Evolutionary conservation across 2,888 invertebrate genomes (phyloP), one percentile per base, ranked within the genome.

Genomic region (Drosophila ustulata): DNA sequence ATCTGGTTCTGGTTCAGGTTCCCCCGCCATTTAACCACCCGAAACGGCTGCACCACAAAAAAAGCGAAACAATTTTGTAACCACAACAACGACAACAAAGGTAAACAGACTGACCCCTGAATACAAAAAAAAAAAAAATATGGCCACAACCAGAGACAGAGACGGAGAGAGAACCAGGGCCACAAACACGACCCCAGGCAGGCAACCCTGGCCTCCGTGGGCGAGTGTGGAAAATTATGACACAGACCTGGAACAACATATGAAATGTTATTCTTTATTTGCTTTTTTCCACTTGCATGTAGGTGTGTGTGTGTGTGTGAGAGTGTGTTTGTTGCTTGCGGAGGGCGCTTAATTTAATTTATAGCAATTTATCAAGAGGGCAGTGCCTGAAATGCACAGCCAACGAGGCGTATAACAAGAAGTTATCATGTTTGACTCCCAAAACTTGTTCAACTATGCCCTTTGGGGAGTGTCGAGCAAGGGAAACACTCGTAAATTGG

Each of bases 271-370:
- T 88, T 72, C 72, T 26, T 70, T 75, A 67, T 79, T 72, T 46
- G 46, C 2, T 5, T 49, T 71, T 64, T 70, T 78, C 67, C 74
- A 71, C 77, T 77, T 11, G 7, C 39, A 13, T 18, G 43, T 59
- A 55, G 56, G 37, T 62, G 37, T 50, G 50, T 63, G 51, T 62
- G 55, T 59, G 63, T 52, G 67, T 46, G 53, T 43, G 37, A 46
- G 11, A 57, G 32, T 62, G 46, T 30, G 30, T 50, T 49, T 59
- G 34, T 56, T 46, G 26, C 51, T 56, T 66, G 57, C 59, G 59
- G 51, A 52, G 65, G 63, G 65, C 32, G 75, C 73, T 74, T 85
- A 88, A 85, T 85, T 85, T 88, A 85, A 85, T 85, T 85, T 88
- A 80, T 79, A 71, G 71, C 83, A 88, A 85, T 85, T 78, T 75